These are phyloP conservation scores for Rhinophrynus dorsalis DNA, from an alignment of 2,797 vertebrate species.

Conservation along the genomic window DNA sequence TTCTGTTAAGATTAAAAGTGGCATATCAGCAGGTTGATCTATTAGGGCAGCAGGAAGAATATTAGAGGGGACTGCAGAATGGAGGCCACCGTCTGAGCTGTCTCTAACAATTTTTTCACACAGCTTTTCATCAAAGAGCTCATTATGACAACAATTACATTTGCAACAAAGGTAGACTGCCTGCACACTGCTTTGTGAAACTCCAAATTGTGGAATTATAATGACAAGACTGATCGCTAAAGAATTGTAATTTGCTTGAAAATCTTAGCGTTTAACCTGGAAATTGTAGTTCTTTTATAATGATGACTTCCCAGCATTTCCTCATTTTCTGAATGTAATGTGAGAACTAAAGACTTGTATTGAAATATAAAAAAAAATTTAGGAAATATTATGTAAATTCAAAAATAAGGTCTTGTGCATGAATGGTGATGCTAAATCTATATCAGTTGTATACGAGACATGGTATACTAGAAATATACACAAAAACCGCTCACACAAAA, in stretches of 20 bases:
- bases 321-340: conserved; percentile 7
- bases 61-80: neutral
- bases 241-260: conserved; percentile 33
- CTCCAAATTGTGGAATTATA: conserved; percentile 28
- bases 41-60: conserved; percentile 29
- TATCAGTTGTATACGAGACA: too few species aligned
- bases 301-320: conserved; percentile 27
- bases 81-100: conserved; percentile 22
- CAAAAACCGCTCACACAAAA: too few species aligned
- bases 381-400: too few species aligned
- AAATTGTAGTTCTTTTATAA: conserved; percentile 39
- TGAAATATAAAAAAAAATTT: conserved; percentile 1
- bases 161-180: conserved; percentile 21
- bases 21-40: conserved; percentile 21
- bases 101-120: conserved; percentile 25
- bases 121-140: conserved; percentile 39
- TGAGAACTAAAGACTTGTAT: conserved; percentile 8
- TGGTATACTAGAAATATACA: too few species aligned
- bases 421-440: too few species aligned
- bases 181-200: conserved; percentile 24
- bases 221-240: conserved; percentile 25
- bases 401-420: too few species aligned
- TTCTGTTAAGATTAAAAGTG: conserved; percentile 15
- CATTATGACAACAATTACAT: conserved; percentile 38
- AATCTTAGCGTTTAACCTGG: conserved; percentile 33